phyloP scores from a whole-genome alignment of 2,888 invertebrate species.

The Theristus sp. region DNA sequence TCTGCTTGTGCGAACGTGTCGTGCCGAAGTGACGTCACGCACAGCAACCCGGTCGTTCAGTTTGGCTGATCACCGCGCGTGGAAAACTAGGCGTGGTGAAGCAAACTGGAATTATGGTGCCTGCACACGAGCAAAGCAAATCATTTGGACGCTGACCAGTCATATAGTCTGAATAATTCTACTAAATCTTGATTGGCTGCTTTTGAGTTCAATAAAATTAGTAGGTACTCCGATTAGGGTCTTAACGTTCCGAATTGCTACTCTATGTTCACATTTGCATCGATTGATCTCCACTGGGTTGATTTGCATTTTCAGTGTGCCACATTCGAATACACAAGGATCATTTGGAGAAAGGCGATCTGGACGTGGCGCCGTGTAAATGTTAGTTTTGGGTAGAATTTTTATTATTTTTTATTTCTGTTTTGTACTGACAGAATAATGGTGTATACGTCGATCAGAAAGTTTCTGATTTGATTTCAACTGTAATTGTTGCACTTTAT shows the following conservation, averaged over 20 bases:
- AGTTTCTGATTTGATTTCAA: background rate
- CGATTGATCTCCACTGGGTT: no score
- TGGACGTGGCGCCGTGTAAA: slow-evolving; percentile 79
- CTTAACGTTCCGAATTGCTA: no score
- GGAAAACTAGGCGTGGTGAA: background rate
- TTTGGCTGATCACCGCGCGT: no score
- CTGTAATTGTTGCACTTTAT: no score
- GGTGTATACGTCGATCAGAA: background rate
- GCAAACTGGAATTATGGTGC: background rate
- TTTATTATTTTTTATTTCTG: background rate
- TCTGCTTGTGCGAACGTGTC: no score
- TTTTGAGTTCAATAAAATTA: no score
- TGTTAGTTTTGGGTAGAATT: slow-evolving; percentile 16
- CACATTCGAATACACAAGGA: slow-evolving; percentile 93
- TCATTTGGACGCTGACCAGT: background rate
- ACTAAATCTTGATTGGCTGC: no score
- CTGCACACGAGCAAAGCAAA: background rate
- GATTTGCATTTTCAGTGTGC: slow-evolving; percentile 58
- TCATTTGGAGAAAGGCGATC: slow-evolving; percentile 67
- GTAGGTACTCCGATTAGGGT: no score
- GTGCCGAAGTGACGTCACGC: no score
- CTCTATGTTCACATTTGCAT: background rate
- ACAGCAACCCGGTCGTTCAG: no score
- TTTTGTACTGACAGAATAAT: background rate
- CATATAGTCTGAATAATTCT: no score